Evolutionary conservation across 2,113 vertebrate species (phyloP), one percentile per base, ranked within the genome.

Genomic region (Coregonus clupeaformis): DNA sequence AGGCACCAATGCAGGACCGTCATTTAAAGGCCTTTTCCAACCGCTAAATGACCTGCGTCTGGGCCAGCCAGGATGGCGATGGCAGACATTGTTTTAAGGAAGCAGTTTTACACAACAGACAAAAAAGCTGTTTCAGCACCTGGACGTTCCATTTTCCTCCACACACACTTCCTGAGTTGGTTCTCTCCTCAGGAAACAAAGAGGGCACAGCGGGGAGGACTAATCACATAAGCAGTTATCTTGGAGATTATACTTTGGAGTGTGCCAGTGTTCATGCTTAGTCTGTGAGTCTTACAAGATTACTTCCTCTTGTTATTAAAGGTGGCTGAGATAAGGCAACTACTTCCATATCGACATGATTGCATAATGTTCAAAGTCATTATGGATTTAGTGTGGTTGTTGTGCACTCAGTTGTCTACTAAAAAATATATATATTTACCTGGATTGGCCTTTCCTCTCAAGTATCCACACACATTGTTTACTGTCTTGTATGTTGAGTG

Each of bases 391-490:
- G 57, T 24, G n/a, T 60, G 57, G n/a, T 22, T 1, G 5, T 22
- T 60, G 18, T 18, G 5, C 6, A 22, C 57, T 60, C 20, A 22
- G 6, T 22, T 42, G 20, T 5, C 5, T 24, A 24, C 13, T 29
- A 27, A 2, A 18, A 16, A 2, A 6, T 25, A n/a, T 62, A 11
- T 62, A 32, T n/a, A 68, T 71, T 69, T 77, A 97, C 97, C 97
- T 87, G 96, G 95, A 89, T 94, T 94, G 13, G 83, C 86, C 29
- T 84, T 82, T 71, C 96, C 97, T 87, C 91, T 96, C 69, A 99
- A 86, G 89, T 93, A 96, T 14, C 95, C 97, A 79, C 97, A 85
- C 69, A 97, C 91, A 66, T 97, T 97, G 86, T 93, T 93, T 77
- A 98, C 86, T 11, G 89, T 94, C 89, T 91, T 94, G 87, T 94